Percentiles rank a stretch among this genome's conserved stretches.
These are phyloP conservation scores for Telenomus remus DNA, from an alignment of 1,140 invertebrate species.

Conservation along the genomic window DNA sequence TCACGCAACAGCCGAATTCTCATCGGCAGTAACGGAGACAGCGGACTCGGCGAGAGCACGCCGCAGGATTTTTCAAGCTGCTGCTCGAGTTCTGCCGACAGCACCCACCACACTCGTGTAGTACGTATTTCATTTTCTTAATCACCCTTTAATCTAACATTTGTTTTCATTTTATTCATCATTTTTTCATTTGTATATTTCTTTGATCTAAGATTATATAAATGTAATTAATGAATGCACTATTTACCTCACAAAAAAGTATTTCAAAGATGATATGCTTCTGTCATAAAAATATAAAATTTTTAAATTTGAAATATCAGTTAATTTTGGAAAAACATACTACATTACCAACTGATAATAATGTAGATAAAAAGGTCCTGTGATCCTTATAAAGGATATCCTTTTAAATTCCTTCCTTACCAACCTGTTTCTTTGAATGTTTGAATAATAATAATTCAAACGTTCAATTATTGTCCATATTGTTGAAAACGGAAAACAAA, in stretches of 20 bases:
- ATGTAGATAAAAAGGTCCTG: not conserved
- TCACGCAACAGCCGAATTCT: slow-evolving; percentile 70
- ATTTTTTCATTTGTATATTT: too few species aligned
- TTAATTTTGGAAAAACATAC: slow-evolving; percentile 7
- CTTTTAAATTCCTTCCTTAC: not conserved
- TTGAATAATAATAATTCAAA: not conserved
- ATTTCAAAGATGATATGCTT: too few species aligned
- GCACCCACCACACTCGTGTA: slow-evolving; percentile 69
- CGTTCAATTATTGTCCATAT: too few species aligned
- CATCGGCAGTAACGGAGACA: slow-evolving; percentile 71
- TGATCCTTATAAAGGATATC: too few species aligned
- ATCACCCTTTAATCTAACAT: slow-evolving; percentile 23
- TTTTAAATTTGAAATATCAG: not conserved
- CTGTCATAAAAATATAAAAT: not conserved
- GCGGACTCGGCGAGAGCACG: slow-evolving; percentile 74
- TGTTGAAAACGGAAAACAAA: not conserved
- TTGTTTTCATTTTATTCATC: too few species aligned
- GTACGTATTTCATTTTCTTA: slow-evolving; percentile 67
- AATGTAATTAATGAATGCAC: too few species aligned
- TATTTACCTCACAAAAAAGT: too few species aligned
- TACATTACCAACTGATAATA: slow-evolving; percentile 18
- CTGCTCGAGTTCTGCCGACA: slow-evolving; percentile 74
- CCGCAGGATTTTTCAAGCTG: slow-evolving; percentile 75
- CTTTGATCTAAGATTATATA: too few species aligned
- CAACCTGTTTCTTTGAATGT: not conserved